phyloP scores from a whole-genome alignment of 1,140 invertebrate species.

The Drosophila equinoxialis region DNA sequence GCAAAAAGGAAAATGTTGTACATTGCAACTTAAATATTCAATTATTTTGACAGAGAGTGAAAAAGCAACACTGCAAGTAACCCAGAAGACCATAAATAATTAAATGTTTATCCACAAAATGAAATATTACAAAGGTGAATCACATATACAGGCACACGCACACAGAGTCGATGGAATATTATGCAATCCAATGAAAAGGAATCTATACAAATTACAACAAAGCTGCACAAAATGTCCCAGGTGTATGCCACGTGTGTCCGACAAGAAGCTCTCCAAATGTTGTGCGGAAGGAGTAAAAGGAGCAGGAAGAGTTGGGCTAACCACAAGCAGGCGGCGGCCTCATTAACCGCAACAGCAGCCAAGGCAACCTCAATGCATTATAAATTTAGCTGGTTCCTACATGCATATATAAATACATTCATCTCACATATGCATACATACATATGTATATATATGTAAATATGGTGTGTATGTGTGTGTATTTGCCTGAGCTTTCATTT shows the following conservation, averaged over 20 bases:
- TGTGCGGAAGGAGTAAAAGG: neutral
- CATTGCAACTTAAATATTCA: constrained; percentile 69
- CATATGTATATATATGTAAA: constrained; percentile 29
- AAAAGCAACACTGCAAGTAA: constrained; percentile 26
- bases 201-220: constrained; percentile 41
- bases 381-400: constrained; percentile 58
- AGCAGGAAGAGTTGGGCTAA: neutral
- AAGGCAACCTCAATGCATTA: constrained; percentile 64
- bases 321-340: constrained; percentile 49
- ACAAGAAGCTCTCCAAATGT: constrained; percentile 17
- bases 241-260: constrained; percentile 45
- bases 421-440: neutral
- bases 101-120: constrained; percentile 48
- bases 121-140: constrained; percentile 61
- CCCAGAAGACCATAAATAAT: constrained; percentile 56
- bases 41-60: constrained; percentile 47
- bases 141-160: constrained; percentile 16
- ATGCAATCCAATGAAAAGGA: constrained; percentile 70
- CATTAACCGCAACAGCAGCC: constrained; percentile 65
- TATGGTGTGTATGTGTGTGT: constrained; percentile 11
- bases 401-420: constrained; percentile 15
- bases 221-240: constrained; percentile 55
- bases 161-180: constrained; percentile 25
- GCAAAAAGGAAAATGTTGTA: neutral
- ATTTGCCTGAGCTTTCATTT: constrained; percentile 33